Evolutionary conservation across 2,888 invertebrate species (phyloP), one percentile per base, ranked within the genome.

Genomic region (Conus canariensis): DNA sequence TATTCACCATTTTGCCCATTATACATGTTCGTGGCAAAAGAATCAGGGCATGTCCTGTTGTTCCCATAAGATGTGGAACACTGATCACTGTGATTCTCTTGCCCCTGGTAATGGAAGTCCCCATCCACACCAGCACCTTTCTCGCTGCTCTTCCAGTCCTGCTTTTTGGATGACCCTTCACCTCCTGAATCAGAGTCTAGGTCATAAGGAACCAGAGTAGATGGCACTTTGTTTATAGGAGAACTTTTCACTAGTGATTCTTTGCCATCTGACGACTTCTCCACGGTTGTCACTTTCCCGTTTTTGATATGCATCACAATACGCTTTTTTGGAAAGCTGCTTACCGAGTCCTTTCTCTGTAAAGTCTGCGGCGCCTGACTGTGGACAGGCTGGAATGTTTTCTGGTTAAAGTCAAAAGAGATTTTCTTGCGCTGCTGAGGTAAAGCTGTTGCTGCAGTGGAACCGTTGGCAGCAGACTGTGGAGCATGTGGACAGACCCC

Each of bases 261-360:
- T 14, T 94, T 93, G 60, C 94, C 95, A 92, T 94, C 94, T 19
- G 94, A 94, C 10, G 94, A 94, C 45, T 93, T 94, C 91, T 95
- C 95, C 82, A 93, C 19, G 58, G 22, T 94, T 25, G 93, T 93
- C 16, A 95, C 95, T 92, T 95, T 95, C 12, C 96, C 96, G 92
- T 96, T 93, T 90, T 95, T 96, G 59, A 96, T 96, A 59, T 95
- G 95, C 94, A 96, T 94, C 9, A 96, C 95, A 91, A 96, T 95
- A 77, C 95, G 92, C 94, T 93, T 22, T 60, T 22, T 10, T 30
- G 67, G n/a, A 9, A 67, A 45, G 58, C 58, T 58, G 58, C n/a
- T 45, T 45, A 22, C 59, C 22, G 90, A 87, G 16, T 91, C 90
- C 64, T 88, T 77, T 16, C 30, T 64, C 67, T 88, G 90, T 74